phyloP scores from a whole-genome alignment of 2,113 vertebrate genomes.

The Calypte anna region DNA sequence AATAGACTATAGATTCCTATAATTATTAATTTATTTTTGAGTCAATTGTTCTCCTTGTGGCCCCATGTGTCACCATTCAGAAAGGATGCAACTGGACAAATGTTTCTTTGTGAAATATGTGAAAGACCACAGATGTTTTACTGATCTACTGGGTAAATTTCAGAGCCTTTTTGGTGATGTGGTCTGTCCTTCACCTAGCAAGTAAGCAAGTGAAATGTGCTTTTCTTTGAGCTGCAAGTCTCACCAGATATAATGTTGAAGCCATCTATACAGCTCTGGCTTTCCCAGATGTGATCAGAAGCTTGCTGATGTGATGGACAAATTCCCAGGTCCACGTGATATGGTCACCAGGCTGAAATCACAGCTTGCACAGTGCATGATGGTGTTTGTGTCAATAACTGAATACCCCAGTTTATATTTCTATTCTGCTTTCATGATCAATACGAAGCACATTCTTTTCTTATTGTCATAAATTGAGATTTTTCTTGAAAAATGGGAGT shows the following conservation, averaged over 20 bases:
- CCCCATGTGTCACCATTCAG: not conserved
- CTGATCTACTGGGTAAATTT: constrained; percentile 27
- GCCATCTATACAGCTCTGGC: not conserved
- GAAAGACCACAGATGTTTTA: constrained; percentile 32
- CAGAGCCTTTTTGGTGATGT: constrained; percentile 22
- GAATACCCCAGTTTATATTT: not conserved
- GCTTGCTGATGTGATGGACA: not conserved
- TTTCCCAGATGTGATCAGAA: not conserved
- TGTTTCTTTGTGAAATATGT: constrained; percentile 40
- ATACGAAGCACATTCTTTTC: not conserved
- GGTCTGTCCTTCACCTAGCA: not conserved
- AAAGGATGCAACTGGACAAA: not conserved
- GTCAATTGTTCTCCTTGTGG: not conserved
- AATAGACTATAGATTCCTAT: not conserved
- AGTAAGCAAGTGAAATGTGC: not conserved
- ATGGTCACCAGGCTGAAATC: not conserved
- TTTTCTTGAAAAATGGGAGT: not conserved
- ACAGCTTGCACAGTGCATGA: not conserved
- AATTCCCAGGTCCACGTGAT: not conserved
- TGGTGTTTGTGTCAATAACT: not conserved
- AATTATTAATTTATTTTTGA: not conserved
- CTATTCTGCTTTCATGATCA: not conserved
- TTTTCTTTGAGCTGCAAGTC: not conserved
- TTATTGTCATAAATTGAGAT: not conserved
- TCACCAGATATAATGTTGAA: not conserved